These are phyloP conservation scores for Sabatieria punctata DNA, from an alignment of 2,888 invertebrate species.

Conservation along the genomic window DNA sequence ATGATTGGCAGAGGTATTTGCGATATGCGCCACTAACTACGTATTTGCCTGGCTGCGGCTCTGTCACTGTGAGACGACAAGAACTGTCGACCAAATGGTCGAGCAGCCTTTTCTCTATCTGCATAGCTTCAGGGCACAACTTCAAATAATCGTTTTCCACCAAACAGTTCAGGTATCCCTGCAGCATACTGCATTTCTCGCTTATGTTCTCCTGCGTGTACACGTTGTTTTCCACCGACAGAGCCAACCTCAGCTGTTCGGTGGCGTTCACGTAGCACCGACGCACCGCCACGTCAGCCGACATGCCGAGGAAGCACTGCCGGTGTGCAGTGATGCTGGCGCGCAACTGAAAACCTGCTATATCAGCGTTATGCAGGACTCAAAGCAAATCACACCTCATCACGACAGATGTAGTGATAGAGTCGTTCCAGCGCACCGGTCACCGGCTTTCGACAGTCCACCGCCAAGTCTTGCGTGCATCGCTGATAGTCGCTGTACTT, in stretches of 20 bases:
- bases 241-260: slow-evolving; percentile 13
- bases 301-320: background rate
- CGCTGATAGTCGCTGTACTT: slow-evolving; percentile 17
- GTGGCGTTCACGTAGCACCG: slow-evolving; percentile 18
- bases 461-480: slow-evolving; percentile 13
- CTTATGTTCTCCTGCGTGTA: background rate
- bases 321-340: background rate
- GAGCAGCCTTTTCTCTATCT: no score
- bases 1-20: no score
- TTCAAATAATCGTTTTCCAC: no score
- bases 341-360: background rate
- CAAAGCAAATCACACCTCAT: no score
- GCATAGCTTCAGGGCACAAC: no score
- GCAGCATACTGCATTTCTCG: slow-evolving; percentile 4
- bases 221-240: background rate
- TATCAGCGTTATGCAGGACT: no score
- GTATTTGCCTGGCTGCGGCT: no score
- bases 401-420: slow-evolving; percentile 20
- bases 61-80: no score
- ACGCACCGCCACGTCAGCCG: slow-evolving; percentile 12
- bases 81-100: no score
- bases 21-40: no score
- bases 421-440: slow-evolving; percentile 15
- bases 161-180: slow-evolving; percentile 6
- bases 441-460: background rate